Evolutionary conservation across 1,140 invertebrate species (phyloP).

Genomic region (Drosophila simulans): DNA sequence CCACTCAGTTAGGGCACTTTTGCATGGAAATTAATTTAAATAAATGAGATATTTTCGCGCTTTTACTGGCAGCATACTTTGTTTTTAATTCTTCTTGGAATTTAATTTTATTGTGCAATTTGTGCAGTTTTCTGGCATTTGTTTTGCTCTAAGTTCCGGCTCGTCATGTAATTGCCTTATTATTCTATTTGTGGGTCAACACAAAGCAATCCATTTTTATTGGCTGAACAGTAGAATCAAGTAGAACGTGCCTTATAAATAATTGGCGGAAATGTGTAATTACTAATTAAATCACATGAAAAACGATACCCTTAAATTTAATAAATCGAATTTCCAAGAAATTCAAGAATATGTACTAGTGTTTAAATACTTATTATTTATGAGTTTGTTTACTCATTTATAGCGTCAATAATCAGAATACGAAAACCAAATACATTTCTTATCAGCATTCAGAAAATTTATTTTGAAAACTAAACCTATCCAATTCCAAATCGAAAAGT

Average conservation of each 20-base stretch:
- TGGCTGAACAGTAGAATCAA: slow-evolving; percentile 6
- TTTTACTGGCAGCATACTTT: slow-evolving; percentile 23
- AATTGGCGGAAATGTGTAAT: slow-evolving; percentile 16
- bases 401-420: slow-evolving; percentile 1
- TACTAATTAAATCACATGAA: slow-evolving; percentile 1
- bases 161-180: background rate
- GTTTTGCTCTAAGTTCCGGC: background rate
- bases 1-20: slow-evolving; percentile 44
- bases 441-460: too few species aligned
- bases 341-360: too few species aligned
- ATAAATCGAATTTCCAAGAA: background rate
- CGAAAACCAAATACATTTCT: background rate
- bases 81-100: slow-evolving; percentile 58
- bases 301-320: background rate
- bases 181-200: slow-evolving; percentile 2
- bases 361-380: too few species aligned
- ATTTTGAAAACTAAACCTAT: too few species aligned
- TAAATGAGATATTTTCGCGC: slow-evolving; percentile 34
- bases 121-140: slow-evolving; percentile 18
- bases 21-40: slow-evolving; percentile 72
- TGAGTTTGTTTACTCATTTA: background rate
- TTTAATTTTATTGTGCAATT: slow-evolving; percentile 55
- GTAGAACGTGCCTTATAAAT: slow-evolving; percentile 22
- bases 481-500: too few species aligned
- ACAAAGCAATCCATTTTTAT: slow-evolving; percentile 14